These are phyloP conservation scores for Spatulosminthurus flaviceps DNA, from an alignment of 2,888 invertebrate genomes.

Conservation along the genomic window DNA sequence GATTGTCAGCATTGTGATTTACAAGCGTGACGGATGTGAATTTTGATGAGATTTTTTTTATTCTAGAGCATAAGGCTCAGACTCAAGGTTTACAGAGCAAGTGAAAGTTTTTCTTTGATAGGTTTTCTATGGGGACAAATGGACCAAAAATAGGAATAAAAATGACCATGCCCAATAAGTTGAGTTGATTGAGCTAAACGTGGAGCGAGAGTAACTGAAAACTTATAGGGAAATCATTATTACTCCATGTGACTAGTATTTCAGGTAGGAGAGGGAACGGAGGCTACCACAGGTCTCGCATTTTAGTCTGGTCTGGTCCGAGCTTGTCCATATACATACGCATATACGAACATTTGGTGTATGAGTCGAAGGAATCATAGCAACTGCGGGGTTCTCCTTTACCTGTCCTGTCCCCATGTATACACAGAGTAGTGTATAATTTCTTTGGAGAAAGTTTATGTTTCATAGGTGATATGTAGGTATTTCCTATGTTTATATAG, in stretches of 20 bases:
- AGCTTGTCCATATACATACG: not conserved
- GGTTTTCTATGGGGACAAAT: not conserved
- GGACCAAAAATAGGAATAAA: not conserved
- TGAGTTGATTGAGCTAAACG: not conserved
- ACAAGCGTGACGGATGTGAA: no score
- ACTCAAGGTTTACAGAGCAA: not conserved
- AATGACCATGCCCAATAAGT: slow-evolving; percentile 10
- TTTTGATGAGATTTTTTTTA: no score
- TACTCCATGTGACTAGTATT: slow-evolving; percentile 5
- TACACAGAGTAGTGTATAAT: not conserved
- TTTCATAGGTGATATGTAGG: not conserved
- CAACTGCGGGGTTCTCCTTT: not conserved
- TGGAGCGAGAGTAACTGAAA: not conserved
- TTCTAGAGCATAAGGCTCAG: no score
- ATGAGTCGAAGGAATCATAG: not conserved
- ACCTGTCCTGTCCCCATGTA: no score
- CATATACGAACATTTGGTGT: no score
- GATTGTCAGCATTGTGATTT: no score
- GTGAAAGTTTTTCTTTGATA: not conserved
- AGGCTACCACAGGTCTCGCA: not conserved
- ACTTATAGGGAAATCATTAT: slow-evolving; percentile 7
- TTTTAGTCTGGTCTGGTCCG: not conserved
- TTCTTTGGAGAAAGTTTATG: not conserved
- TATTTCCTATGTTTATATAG: no score
- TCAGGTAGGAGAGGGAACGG: not conserved